A percentile compares a stretch with the other conserved stretches of the same genome.
These are phyloP conservation scores for Periphyllus acericola DNA, from an alignment of 2,888 invertebrate species.

Conservation along the genomic window DNA sequence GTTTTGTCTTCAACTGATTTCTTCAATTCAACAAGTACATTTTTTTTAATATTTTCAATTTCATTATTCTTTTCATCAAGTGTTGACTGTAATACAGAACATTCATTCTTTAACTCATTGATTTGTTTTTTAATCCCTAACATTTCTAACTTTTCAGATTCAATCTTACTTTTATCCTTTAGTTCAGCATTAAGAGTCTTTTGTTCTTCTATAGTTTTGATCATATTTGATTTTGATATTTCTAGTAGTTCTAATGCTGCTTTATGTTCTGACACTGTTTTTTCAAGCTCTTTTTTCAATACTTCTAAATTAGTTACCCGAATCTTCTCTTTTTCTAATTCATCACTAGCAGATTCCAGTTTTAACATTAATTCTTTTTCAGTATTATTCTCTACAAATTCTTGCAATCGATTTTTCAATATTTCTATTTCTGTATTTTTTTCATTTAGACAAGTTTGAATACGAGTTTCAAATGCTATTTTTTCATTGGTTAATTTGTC, in stretches of 20 bases:
- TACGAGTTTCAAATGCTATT: not conserved
- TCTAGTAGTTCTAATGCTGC: conserved; percentile 29
- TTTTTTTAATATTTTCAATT: conserved; percentile 11
- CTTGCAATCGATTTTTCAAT: conserved; percentile 29
- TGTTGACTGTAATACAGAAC: not conserved
- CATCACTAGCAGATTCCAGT: not conserved
- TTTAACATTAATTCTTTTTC: conserved; percentile 39
- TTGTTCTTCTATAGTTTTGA: conserved; percentile 35
- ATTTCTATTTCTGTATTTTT: conserved; percentile 25
- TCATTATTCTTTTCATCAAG: not conserved
- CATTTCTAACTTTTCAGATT: conserved; percentile 41
- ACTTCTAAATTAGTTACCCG: not conserved
- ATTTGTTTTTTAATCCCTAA: conserved; percentile 62
- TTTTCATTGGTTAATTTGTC: conserved; percentile 1
- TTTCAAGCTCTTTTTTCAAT: conserved; percentile 42
- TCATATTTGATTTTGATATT: conserved; percentile 20
- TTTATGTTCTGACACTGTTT: conserved; percentile 42
- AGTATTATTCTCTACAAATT: conserved; percentile 5
- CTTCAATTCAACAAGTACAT: conserved; percentile 26
- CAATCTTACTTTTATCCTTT: not conserved
- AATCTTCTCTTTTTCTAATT: conserved; percentile 26
- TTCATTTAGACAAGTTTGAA: not conserved
- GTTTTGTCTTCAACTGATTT: conserved; percentile 13
- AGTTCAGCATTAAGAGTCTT: not conserved
- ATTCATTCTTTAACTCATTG: conserved; percentile 46